Base-by-base conservation (phyloP, 2,888 invertebrate species). In the Chydorus sphaericus region DNA sequence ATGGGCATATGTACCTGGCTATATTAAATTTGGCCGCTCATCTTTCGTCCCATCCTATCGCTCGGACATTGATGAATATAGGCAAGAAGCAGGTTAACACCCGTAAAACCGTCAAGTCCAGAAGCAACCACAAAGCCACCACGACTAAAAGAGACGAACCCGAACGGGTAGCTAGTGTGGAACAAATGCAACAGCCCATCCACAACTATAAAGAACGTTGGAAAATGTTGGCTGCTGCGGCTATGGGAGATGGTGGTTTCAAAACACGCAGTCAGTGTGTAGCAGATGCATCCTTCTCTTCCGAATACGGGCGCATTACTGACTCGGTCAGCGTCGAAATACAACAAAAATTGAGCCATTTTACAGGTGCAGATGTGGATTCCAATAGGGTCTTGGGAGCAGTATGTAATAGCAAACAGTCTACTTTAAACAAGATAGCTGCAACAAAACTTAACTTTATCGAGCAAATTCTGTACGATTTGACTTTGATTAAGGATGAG, bases 381-480 rank as follows among this genome's bases (percentile, higher is more conserved):
- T 10, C 2, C 10, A n/a, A n/a, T n/a, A n/a, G n/a, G n/a, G n/a
- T n/a, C n/a, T n/a, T n/a, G n/a, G 44, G 14, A 23, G 14, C 44
- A 4, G 10, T 14, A 14, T 6, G 10, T 44, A 8, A 28, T 6
- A 23, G 4, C 8, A 44, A 23, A 26, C 44, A 44, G n/a, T 31
- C 31, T 11, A 14, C 23, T 23, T 20, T 52, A 8, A 52, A 52
- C 23, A 36, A 31, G 23, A 33, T 36, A 20, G 52, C 52, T 5
- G 23, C 23, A 6, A 31, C 14, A 11, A 52, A 52, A 36, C 36
- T 52, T 6, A 10, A 14, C 20, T 26, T 52, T n/a, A 52, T 52
- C 8, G 52, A 52, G 37, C 52, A 52, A 52, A 36, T 52, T 23
- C 36, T 52, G 1, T 23, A 52, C 20, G 52, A 52, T n/a, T n/a